Conservation (phyloP, 1,140 invertebrate genomes). For the Scaptomyza pallida region DNA sequence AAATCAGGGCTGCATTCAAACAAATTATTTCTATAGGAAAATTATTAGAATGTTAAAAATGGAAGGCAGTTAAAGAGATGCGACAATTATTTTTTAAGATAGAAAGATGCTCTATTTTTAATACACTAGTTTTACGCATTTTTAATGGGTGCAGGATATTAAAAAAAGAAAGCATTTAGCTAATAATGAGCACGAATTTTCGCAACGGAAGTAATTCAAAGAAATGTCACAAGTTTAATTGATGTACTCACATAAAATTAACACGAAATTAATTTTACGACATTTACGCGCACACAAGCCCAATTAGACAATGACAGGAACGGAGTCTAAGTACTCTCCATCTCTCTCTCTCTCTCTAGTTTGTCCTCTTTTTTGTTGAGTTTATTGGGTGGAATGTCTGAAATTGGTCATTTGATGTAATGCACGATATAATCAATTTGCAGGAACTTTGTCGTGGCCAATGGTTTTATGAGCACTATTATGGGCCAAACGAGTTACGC, state of each 20-base stretch:
- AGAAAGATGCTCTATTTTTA: no score
- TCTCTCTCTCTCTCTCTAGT: not conserved
- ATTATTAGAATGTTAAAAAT: no score
- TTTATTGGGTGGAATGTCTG: not conserved
- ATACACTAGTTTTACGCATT: no score
- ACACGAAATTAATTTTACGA: conserved; percentile 83
- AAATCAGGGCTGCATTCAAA: no score
- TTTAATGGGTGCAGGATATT: no score
- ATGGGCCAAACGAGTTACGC: conserved; percentile 70
- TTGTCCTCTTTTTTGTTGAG: not conserved
- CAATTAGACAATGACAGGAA: conserved; percentile 59
- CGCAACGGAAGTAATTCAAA: conserved; percentile 77
- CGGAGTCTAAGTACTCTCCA: not conserved
- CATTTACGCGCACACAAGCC: conserved; percentile 73
- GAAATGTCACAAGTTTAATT: conserved; percentile 75
- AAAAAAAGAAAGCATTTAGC: no score
- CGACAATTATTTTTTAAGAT: no score
- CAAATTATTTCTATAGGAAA: no score
- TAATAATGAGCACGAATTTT: conserved; percentile 21
- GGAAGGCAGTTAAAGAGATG: no score
- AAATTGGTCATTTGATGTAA: conserved; percentile 61
- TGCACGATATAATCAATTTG: conserved; percentile 66
- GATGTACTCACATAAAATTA: conserved; percentile 80
- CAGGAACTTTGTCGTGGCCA: conserved; percentile 84
- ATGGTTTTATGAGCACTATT: conserved; percentile 84